A percentile compares a stretch with the other conserved stretches of the same genome.
phyloP scores from a whole-genome alignment of 1,140 invertebrate species.

The Tenebrio molitor region DNA sequence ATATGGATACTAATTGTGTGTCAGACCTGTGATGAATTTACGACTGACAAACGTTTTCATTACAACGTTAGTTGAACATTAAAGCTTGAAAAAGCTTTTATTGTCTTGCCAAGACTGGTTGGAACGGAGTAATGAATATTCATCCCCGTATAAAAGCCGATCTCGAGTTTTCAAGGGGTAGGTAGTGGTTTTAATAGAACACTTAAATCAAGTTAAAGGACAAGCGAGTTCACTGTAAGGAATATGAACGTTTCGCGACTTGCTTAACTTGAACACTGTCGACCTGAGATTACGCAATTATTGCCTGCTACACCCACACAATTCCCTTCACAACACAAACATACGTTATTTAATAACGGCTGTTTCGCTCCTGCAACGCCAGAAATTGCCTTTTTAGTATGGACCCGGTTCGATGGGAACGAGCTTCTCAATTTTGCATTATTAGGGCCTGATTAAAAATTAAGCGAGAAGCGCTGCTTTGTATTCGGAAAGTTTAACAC shows the following conservation, averaged over 20 bases:
- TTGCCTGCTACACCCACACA: not conserved
- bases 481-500: not conserved
- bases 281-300: constrained; percentile 30
- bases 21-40: constrained; percentile 47
- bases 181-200: constrained; percentile 57
- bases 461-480: not conserved
- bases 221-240: constrained; percentile 50
- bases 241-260: constrained; percentile 53
- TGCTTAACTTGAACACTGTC: constrained; percentile 22
- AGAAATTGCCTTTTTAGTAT: not conserved
- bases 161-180: constrained; percentile 50
- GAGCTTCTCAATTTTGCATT: not conserved
- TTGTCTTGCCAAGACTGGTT: constrained; percentile 47
- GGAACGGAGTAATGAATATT: constrained; percentile 56
- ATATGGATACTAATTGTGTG: constrained; percentile 40
- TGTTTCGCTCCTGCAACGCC: not conserved
- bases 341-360: constrained; percentile 5
- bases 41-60: constrained; percentile 53
- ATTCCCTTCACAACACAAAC: not conserved
- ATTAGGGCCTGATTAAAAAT: not conserved
- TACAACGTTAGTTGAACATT: constrained; percentile 53
- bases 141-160: constrained; percentile 53
- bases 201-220: constrained; percentile 59
- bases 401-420: not conserved
- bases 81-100: constrained; percentile 50